These are phyloP conservation scores for Drosophila hamatofila DNA, from an alignment of 2,888 invertebrate species.

Conservation along the genomic window DNA sequence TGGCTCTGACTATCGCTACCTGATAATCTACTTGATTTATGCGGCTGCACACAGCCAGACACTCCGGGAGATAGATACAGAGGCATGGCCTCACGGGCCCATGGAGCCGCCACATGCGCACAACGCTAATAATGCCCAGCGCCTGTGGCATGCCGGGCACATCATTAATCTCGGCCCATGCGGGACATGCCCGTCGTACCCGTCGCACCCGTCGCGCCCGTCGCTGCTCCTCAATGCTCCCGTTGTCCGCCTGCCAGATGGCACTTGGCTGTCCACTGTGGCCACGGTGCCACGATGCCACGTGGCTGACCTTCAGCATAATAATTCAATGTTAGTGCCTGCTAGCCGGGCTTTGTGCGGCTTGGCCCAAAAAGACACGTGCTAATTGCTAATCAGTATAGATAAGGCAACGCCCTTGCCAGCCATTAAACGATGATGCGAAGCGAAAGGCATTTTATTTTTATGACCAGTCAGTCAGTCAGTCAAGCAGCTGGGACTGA, in stretches of 20 bases:
- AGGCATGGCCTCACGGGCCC: conserved; percentile 2
- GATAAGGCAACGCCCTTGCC: conserved; percentile 56
- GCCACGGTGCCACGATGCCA: conserved; percentile 24
- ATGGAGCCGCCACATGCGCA: conserved; percentile 32
- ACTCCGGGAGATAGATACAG: not conserved
- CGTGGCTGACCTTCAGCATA: conserved; percentile 73
- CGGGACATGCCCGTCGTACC: conserved; percentile 49
- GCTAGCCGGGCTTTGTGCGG: conserved; percentile 28
- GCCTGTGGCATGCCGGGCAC: conserved; percentile 59
- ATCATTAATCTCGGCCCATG: conserved; percentile 76
- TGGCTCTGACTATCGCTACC: conserved; percentile 73
- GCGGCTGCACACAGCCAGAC: conserved; percentile 60
- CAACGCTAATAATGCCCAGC: conserved; percentile 63
- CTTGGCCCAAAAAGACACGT: conserved; percentile 63
- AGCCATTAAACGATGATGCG: conserved; percentile 57
- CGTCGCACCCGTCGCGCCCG: no score
- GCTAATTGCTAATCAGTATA: conserved; percentile 76
- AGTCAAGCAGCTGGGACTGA: not conserved
- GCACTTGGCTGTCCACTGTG: conserved; percentile 32
- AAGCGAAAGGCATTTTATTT: conserved; percentile 59
- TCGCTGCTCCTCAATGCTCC: no score
- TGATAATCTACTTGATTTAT: conserved; percentile 77
- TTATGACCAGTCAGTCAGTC: conserved; percentile 32
- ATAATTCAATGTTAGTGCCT: conserved; percentile 68
- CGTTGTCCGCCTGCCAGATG: conserved; percentile 16